phyloP scores from a whole-genome alignment of 2,797 vertebrate genomes.

The Danio jaintianensis region DNA sequence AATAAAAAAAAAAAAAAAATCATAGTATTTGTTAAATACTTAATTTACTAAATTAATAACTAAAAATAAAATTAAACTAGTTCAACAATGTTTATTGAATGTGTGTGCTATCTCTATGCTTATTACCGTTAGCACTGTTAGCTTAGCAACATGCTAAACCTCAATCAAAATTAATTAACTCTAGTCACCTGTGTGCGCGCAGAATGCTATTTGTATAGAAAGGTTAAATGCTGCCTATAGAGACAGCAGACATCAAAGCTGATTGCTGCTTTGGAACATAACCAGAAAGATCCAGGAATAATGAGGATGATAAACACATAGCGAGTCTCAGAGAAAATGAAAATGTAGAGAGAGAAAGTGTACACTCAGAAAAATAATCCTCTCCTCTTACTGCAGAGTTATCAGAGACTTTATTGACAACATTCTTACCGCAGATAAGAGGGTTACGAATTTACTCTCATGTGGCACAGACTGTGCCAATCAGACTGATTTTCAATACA shows the following conservation, averaged over 20 bases:
- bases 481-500: slow-evolving; percentile 48
- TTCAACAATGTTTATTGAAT: background rate
- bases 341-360: slow-evolving; percentile 24
- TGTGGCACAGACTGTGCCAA: slow-evolving; percentile 36
- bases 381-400: slow-evolving; percentile 60
- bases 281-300: slow-evolving; percentile 42
- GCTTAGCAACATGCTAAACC: background rate
- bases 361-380: slow-evolving; percentile 42
- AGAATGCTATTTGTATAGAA: too few relatives aligned
- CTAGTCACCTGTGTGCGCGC: background rate
- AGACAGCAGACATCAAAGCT: background rate
- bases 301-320: slow-evolving; percentile 18
- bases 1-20: too few relatives aligned
- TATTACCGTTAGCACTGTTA: background rate
- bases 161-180: background rate
- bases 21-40: too few relatives aligned
- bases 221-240: slow-evolving; percentile 34
- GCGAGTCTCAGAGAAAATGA: background rate
- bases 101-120: background rate
- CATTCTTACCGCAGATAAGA: slow-evolving; percentile 66
- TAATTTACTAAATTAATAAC: too few relatives aligned
- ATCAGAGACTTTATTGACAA: slow-evolving; percentile 65
- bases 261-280: slow-evolving; percentile 57
- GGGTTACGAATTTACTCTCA: slow-evolving; percentile 62
- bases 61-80: too few relatives aligned